Percentiles rank a stretch among this genome's conserved stretches.
phyloP scores from a whole-genome alignment of 2,113 vertebrate genomes.

The Rhizomys pruinosus region DNA sequence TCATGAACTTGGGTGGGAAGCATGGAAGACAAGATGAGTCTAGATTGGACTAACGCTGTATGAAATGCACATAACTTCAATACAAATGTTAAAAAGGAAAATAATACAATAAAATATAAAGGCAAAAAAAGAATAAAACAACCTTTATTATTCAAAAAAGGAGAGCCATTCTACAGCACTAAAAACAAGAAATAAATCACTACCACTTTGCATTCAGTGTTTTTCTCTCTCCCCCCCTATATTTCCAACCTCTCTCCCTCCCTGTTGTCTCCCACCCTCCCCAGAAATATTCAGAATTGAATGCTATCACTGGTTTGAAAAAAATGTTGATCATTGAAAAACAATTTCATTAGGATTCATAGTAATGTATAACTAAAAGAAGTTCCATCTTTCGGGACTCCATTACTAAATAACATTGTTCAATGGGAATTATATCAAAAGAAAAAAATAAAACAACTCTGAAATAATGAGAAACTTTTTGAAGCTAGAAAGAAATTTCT shows the following conservation, averaged over 20 bases:
- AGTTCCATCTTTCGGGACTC: background rate
- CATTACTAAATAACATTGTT: background rate
- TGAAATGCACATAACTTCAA: too few relatives aligned
- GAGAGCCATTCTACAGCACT: too few relatives aligned
- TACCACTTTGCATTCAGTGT: background rate
- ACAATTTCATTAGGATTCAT: background rate
- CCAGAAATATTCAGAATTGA: background rate
- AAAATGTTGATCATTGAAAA: constrained; percentile 24
- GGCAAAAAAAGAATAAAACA: too few relatives aligned
- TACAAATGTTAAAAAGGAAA: too few relatives aligned
- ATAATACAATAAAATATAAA: too few relatives aligned
- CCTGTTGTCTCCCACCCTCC: too few relatives aligned
- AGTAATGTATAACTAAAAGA: background rate
- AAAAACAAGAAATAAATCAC: background rate
- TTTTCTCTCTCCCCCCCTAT: too few relatives aligned
- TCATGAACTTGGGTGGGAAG: too few relatives aligned
- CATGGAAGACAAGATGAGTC: too few relatives aligned
- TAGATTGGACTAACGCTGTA: too few relatives aligned
- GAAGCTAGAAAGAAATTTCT: background rate
- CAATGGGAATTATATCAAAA: background rate
- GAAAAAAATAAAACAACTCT: background rate
- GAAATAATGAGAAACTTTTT: constrained; percentile 9
- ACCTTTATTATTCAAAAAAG: too few relatives aligned
- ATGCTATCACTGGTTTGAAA: background rate
- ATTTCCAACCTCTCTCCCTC: background rate